Evolutionary conservation across 2,888 invertebrate species (phyloP), one percentile per base, ranked within the genome.

Genomic region (Orthosia cruda): DNA sequence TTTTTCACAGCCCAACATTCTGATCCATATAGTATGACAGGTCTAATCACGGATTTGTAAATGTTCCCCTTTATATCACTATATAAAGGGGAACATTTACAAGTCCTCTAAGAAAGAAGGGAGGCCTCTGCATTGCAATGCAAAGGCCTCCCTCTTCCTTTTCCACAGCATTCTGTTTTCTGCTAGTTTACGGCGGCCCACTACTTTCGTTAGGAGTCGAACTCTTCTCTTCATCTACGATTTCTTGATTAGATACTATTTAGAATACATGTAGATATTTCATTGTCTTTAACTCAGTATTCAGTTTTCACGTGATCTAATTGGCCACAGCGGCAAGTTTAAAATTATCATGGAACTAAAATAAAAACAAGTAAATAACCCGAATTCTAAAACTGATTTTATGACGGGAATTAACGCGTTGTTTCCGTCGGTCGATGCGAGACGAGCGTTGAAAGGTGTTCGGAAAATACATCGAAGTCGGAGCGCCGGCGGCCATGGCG

Each of bases 371-470:
- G 96, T 96, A 96, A 96, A 96, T 96, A 96, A 96, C 95, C 96
- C 94, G 95, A 95, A 96, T 96, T 96, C 96, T 96, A 96, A 96
- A 96, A 95, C 94, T 94, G 96, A 96, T 96, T 96, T 96, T 96
- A 96, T 96, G 96, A 96, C 96, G 96, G 95, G 96, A 96, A 96
- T 96, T 96, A 96, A 96, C 96, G 96, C 94, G 96, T 96, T 96
- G 96, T 96, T 96, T 96, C 96, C 96, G 96, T 94, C 96, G 95
- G 94, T 94, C 93, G 96, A 95, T 95, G 95, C 93, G 96, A 94
- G 96, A 95, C 93, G 95, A 93, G 96, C 95, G 96, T 93, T 96
- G 96, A 96, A 96, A 96, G 96, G 95, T 94, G 96, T 92, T 94
- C 94, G 94, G 94, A 95, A 95, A 96, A 96, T 95, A 96, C 95